A percentile compares a stretch with the other conserved stretches of the same genome.
phyloP scores from a whole-genome alignment of 2,113 vertebrate species.

The Onychorhynchus coronatus region DNA sequence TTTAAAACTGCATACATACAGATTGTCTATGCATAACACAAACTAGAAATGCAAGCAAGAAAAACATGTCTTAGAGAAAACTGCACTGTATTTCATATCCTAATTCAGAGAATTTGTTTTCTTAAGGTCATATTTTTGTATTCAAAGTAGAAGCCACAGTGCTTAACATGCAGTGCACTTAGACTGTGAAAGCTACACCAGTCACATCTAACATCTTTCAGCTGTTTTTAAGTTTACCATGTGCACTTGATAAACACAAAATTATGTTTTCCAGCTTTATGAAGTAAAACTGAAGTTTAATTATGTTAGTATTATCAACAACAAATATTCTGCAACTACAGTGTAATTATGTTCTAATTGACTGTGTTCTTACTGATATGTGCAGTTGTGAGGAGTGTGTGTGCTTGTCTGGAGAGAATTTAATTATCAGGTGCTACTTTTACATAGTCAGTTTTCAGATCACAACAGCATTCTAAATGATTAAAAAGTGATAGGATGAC shows the following conservation, averaged over 20 bases:
- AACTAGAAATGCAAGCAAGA: not conserved
- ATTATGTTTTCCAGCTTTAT: not conserved
- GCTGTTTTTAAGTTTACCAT: not conserved
- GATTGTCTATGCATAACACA: not conserved
- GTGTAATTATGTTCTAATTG: not conserved
- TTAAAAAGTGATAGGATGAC: not conserved
- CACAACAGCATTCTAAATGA: conserved; percentile 49
- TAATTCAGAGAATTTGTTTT: not conserved
- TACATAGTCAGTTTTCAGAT: conserved; percentile 64
- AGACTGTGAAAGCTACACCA: not conserved
- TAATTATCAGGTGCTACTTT: conserved; percentile 21
- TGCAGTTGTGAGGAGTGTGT: not conserved
- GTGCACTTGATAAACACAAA: not conserved
- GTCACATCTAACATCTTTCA: not conserved
- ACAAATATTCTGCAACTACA: not conserved
- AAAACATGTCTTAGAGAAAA: not conserved
- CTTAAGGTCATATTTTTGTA: not conserved
- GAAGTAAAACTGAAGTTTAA: not conserved
- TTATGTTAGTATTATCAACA: not conserved
- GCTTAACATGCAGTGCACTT: not conserved
- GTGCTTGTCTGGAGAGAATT: not conserved
- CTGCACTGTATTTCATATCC: not conserved
- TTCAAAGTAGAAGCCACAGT: not conserved
- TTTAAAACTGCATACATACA: not conserved
- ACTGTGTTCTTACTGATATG: not conserved